phyloP scores from a whole-genome alignment of 2,113 vertebrate species.

The Aegithalos caudatus region DNA sequence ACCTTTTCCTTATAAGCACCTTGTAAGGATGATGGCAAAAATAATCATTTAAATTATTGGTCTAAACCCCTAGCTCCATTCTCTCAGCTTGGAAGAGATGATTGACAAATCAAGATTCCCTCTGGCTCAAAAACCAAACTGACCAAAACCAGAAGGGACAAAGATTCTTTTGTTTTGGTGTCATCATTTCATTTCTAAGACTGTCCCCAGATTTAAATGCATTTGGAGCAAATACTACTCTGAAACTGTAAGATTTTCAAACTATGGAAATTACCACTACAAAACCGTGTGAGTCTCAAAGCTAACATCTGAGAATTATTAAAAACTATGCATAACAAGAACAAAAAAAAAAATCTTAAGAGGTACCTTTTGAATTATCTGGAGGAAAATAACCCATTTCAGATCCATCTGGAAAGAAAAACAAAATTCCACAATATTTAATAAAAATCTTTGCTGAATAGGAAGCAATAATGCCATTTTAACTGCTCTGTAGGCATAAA shows the following conservation, averaged over 20 bases:
- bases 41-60: background rate
- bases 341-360: background rate
- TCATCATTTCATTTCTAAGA: background rate
- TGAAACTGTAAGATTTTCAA: background rate
- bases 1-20: background rate
- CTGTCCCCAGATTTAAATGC: background rate
- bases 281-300: background rate
- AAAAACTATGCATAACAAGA: background rate
- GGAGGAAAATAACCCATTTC: conserved; percentile 83
- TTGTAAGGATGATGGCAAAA: background rate
- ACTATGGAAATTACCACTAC: background rate
- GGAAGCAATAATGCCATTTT: background rate
- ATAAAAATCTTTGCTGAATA: background rate
- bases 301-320: background rate
- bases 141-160: background rate
- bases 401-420: conserved; percentile 80
- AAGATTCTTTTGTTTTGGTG: background rate
- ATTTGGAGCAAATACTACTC: background rate
- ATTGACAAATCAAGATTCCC: background rate
- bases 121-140: background rate
- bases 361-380: conserved; percentile 89
- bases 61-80: background rate
- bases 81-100: background rate
- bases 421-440: background rate
- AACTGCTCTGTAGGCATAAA: background rate